Conservation (phyloP, 2,888 invertebrate genomes). For the Ganaspis brasiliensis region DNA sequence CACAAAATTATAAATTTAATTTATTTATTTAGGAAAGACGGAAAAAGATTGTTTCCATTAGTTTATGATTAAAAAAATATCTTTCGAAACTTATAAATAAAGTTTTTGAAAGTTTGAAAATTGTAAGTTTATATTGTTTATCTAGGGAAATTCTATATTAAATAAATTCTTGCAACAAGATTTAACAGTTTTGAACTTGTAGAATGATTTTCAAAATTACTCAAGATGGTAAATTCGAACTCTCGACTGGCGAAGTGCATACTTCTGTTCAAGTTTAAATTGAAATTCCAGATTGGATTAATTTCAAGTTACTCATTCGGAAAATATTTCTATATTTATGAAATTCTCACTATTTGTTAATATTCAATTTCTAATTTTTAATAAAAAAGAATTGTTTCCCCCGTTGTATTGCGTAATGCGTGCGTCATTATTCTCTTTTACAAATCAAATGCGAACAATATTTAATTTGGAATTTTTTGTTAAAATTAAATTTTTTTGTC, state of each 20-base stretch:
- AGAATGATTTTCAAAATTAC: neutral
- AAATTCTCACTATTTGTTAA: neutral
- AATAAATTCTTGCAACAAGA: too few relatives aligned
- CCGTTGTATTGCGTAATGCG: conserved; percentile 39
- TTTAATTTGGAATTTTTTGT: neutral
- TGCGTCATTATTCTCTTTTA: conserved; percentile 7
- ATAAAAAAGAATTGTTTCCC: conserved; percentile 35
- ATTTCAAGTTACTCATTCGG: neutral
- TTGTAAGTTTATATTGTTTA: too few relatives aligned
- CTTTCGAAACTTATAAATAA: too few relatives aligned
- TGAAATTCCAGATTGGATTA: neutral
- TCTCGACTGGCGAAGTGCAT: neutral
- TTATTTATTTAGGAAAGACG: too few relatives aligned
- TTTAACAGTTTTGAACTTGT: neutral
- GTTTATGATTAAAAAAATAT: too few relatives aligned
- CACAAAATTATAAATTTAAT: too few relatives aligned
- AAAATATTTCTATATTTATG: neutral
- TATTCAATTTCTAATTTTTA: neutral
- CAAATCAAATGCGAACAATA: neutral
- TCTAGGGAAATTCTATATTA: too few relatives aligned
- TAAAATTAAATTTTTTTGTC: too few relatives aligned
- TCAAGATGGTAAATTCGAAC: neutral
- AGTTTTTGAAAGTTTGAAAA: too few relatives aligned
- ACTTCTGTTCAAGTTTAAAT: neutral
- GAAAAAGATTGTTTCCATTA: too few relatives aligned